phyloP scores from a whole-genome alignment of 2,888 invertebrate genomes.

The Invenusta paracnida region DNA sequence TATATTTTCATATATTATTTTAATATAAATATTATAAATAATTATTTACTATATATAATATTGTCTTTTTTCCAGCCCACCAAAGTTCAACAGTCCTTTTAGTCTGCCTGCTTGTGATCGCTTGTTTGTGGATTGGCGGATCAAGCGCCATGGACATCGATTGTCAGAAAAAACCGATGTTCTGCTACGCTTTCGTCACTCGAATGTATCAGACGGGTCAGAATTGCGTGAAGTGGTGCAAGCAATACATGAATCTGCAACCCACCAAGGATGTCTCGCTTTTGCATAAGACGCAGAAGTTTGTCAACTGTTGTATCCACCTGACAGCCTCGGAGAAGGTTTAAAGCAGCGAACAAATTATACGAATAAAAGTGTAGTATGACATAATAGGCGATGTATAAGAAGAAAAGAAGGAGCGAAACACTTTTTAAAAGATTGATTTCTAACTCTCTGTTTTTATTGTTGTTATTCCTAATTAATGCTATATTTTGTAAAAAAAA shows the following conservation, averaged over 20 bases:
- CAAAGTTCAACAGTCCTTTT: not conserved
- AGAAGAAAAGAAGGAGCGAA: too few relatives aligned
- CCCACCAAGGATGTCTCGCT: not conserved
- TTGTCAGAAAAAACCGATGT: not conserved
- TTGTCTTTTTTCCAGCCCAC: not conserved
- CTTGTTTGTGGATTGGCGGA: not conserved
- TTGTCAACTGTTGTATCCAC: not conserved
- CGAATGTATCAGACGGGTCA: not conserved
- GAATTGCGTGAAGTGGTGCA: not conserved
- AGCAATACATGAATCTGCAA: not conserved
- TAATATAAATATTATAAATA: too few relatives aligned
- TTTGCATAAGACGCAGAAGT: not conserved
- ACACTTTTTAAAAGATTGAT: too few relatives aligned
- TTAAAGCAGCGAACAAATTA: not conserved
- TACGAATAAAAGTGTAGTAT: too few relatives aligned
- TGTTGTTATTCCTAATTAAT: too few relatives aligned
- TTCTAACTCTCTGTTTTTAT: too few relatives aligned
- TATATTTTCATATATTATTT: too few relatives aligned
- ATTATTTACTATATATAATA: too few relatives aligned
- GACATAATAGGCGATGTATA: too few relatives aligned
- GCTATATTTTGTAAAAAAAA: too few relatives aligned
- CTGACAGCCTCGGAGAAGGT: constrained; percentile 1
- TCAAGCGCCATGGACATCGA: not conserved
- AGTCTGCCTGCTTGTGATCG: not conserved
- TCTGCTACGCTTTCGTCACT: constrained; percentile 8